These are phyloP conservation scores for Borostomias antarcticus DNA, from an alignment of 2,797 vertebrate genomes.

Conservation along the genomic window DNA sequence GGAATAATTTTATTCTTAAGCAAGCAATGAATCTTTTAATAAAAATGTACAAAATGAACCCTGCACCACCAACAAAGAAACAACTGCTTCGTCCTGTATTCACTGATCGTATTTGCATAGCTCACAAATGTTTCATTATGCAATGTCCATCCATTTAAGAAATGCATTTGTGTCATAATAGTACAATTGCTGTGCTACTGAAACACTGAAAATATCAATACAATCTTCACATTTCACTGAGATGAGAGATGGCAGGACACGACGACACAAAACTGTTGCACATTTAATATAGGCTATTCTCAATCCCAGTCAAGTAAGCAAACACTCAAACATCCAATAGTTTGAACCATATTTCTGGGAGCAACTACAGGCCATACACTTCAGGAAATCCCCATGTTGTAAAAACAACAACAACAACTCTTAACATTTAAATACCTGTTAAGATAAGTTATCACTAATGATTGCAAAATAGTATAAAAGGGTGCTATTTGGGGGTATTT, in stretches of 20 bases:
- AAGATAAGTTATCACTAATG: background rate
- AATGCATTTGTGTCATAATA: too few species aligned
- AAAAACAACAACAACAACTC: too few species aligned
- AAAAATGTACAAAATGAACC: conserved; percentile 44
- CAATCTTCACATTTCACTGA: conserved; percentile 12
- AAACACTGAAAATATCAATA: conserved; percentile 21
- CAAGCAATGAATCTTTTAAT: conserved; percentile 31
- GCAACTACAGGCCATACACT: background rate
- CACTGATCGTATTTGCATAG: conserved; percentile 5
- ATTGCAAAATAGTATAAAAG: background rate
- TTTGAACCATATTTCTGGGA: background rate
- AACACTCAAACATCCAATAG: background rate
- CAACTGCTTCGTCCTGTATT: background rate
- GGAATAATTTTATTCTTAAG: conserved; percentile 58
- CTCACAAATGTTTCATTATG: too few species aligned
- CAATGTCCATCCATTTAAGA: too few species aligned
- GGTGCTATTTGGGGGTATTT: too few species aligned
- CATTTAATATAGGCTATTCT: conserved; percentile 18
- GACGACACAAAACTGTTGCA: conserved; percentile 35
- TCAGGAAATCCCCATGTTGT: background rate
- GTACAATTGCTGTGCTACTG: conserved; percentile 21
- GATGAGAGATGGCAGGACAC: conserved; percentile 23
- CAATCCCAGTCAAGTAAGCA: conserved; percentile 22
- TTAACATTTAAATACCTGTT: too few species aligned
- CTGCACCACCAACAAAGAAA: background rate